These are phyloP conservation scores for Xanthia togata DNA, from an alignment of 2,888 invertebrate genomes.

Conservation along the genomic window DNA sequence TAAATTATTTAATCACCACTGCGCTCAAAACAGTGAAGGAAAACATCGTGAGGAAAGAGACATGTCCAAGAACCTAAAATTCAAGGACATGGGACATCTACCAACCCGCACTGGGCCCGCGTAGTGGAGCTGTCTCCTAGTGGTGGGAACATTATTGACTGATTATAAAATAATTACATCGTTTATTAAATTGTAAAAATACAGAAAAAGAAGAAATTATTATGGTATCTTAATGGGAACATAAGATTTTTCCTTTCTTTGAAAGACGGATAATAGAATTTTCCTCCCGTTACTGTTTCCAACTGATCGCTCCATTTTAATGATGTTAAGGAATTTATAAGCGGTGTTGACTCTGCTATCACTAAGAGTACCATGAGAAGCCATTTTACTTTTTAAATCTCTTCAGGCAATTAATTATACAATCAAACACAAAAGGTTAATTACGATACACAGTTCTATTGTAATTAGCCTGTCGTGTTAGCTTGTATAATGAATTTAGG, in stretches of 20 bases:
- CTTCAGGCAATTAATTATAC: neutral
- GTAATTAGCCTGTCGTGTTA: too few relatives aligned
- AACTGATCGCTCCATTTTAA: slow-evolving; percentile 11
- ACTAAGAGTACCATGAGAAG: neutral
- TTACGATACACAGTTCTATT: too few relatives aligned
- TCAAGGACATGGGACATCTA: too few relatives aligned
- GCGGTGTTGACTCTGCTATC: neutral
- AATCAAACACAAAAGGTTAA: too few relatives aligned
- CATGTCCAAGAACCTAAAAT: too few relatives aligned
- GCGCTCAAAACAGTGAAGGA: too few relatives aligned
- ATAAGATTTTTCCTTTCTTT: neutral
- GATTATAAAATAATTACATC: neutral
- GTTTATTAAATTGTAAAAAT: neutral
- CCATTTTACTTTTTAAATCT: neutral
- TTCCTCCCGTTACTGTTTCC: neutral
- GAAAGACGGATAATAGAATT: neutral
- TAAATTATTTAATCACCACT: too few relatives aligned
- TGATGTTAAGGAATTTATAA: neutral
- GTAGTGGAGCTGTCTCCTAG: too few relatives aligned
- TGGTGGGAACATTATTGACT: too few relatives aligned
- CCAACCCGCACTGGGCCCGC: too few relatives aligned
- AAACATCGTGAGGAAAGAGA: too few relatives aligned
- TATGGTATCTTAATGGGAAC: neutral
- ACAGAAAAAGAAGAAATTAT: neutral
- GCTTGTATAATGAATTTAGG: neutral